Percentiles rank a stretch among this genome's conserved stretches.
phyloP scores from a whole-genome alignment of 2,888 invertebrate genomes.

The Clistopyga incitator region DNA sequence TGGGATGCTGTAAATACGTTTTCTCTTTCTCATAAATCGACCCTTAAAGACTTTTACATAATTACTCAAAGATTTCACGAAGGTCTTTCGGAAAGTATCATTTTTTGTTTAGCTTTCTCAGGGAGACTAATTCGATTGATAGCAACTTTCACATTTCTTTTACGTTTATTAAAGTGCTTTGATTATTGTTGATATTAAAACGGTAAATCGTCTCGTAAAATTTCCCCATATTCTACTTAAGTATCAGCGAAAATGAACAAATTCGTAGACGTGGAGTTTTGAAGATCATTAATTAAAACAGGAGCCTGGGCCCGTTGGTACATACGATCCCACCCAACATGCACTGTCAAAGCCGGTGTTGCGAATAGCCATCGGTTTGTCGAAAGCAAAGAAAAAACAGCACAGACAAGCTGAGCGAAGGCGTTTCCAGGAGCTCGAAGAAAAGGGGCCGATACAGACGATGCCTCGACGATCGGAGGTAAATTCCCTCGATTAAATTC shows the following conservation, averaged over 20 bases:
- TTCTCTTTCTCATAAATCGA: neutral
- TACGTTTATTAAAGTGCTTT: no score
- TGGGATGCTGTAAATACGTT: constrained; percentile 67
- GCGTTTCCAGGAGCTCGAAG: constrained; percentile 59
- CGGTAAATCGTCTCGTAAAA: no score
- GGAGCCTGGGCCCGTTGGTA: constrained; percentile 57
- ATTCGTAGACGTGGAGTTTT: neutral
- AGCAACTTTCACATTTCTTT: no score
- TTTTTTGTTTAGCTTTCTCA: no score
- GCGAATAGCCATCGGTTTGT: constrained; percentile 55
- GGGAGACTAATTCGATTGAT: no score
- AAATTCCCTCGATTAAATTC: no score
- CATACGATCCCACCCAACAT: constrained; percentile 69
- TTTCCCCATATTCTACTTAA: no score
- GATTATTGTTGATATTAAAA: no score
- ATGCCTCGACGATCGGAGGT: neutral
- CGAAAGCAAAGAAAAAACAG: constrained; percentile 69
- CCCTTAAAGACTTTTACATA: neutral
- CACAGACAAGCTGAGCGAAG: constrained; percentile 65
- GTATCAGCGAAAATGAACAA: no score
- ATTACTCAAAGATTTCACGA: no score
- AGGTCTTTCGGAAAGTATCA: no score
- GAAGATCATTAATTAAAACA: constrained; percentile 33
- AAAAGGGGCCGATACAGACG: constrained; percentile 19
- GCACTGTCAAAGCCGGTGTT: constrained; percentile 59